Percentiles rank a stretch among this genome's conserved stretches.
Evolutionary conservation across 2,797 vertebrate genomes (phyloP).

Genomic region (Lemur catta): DNA sequence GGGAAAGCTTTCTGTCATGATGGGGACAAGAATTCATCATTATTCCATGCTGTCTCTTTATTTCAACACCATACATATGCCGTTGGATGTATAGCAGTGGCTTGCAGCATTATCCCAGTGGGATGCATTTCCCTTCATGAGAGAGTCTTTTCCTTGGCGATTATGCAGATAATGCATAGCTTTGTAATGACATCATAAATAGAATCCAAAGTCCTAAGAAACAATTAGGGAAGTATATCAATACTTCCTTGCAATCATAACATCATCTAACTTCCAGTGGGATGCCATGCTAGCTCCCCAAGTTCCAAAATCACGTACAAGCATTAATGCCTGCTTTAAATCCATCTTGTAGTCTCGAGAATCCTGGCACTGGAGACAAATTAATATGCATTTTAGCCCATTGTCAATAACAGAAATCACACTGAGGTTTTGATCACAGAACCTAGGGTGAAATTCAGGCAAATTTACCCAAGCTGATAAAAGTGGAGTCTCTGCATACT

Average conservation of each 20-base stretch:
- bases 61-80: constrained; percentile 50
- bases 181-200: constrained; percentile 66
- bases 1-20: constrained; percentile 60
- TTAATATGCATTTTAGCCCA: constrained; percentile 57
- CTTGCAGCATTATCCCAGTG: neutral
- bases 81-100: neutral
- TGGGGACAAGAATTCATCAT: constrained; percentile 45
- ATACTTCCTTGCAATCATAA: constrained; percentile 41
- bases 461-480: neutral
- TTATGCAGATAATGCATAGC: constrained; percentile 62
- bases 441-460: neutral
- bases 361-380: constrained; percentile 46
- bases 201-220: constrained; percentile 68
- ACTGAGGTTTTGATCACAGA: constrained; percentile 55
- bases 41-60: constrained; percentile 56
- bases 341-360: constrained; percentile 32
- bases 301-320: neutral
- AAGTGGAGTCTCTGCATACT: neutral
- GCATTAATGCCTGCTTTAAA: constrained; percentile 12
- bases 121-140: constrained; percentile 49
- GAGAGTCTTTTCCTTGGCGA: constrained; percentile 41
- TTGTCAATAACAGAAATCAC: constrained; percentile 64
- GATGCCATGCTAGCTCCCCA: neutral
- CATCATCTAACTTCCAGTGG: constrained; percentile 62
- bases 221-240: constrained; percentile 60